A percentile compares a stretch with the other conserved stretches of the same genome.
phyloP scores from a whole-genome alignment of 2,113 vertebrate species.

The Epinephelus moara region DNA sequence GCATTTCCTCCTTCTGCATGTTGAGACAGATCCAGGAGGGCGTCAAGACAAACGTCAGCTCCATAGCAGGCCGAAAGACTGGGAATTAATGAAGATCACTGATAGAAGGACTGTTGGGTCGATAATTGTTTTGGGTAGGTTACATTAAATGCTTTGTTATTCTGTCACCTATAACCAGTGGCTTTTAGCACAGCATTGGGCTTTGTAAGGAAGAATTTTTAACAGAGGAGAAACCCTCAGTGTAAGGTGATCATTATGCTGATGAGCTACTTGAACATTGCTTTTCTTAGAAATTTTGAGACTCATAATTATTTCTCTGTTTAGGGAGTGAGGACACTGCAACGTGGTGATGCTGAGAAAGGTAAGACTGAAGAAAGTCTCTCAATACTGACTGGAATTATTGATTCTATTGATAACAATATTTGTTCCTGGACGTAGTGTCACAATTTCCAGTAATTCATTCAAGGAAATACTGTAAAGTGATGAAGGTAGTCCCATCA shows the following conservation, averaged over 20 bases:
- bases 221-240: background rate
- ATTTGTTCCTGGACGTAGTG: background rate
- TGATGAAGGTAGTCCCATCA: background rate
- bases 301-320: slow-evolving; percentile 29
- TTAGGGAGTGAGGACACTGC: slow-evolving; percentile 31
- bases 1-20: slow-evolving; percentile 51
- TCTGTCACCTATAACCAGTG: background rate
- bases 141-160: background rate
- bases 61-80: background rate
- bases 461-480: background rate
- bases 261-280: background rate
- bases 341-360: slow-evolving; percentile 67
- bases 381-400: background rate
- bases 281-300: background rate
- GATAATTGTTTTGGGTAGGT: background rate
- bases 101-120: slow-evolving; percentile 27
- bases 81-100: slow-evolving; percentile 43
- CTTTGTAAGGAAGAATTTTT: background rate
- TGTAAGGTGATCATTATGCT: background rate
- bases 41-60: background rate
- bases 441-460: background rate
- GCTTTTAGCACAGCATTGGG: background rate
- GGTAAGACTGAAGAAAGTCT: slow-evolving; percentile 52
- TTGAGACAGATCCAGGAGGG: background rate
- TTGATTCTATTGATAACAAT: slow-evolving; percentile 1